A percentile compares a stretch with the other conserved stretches of the same genome.
phyloP scores from a whole-genome alignment of 64 coral and sea anemone species.

The Porites lutea region DNA sequence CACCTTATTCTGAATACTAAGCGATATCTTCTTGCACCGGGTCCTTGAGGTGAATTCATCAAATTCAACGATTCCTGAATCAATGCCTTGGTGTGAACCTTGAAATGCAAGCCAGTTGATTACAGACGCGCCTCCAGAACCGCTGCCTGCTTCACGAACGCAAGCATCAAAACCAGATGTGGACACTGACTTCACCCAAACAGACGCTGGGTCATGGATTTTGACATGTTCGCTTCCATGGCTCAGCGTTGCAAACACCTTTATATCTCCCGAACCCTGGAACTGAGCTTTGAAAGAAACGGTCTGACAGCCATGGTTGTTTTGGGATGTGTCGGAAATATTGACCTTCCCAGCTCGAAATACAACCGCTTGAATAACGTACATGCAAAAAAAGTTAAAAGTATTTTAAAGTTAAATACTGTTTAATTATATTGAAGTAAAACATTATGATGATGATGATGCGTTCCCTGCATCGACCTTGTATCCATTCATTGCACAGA shows the following conservation, averaged over 20 bases:
- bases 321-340: not conserved
- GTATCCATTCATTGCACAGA: not conserved
- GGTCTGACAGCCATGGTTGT: conserved; percentile 28
- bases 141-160: conserved; percentile 54
- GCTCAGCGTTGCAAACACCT: conserved; percentile 25
- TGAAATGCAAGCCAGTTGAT: conserved; percentile 74
- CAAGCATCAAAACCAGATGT: conserved; percentile 50
- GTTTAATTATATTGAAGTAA: too few species aligned
- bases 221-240: conserved; percentile 26
- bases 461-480: not conserved
- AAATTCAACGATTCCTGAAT: conserved; percentile 31
- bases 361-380: not conserved
- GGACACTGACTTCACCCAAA: conserved; percentile 59
- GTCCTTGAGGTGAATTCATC: conserved; percentile 39
- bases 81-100: not conserved
- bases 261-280: not conserved
- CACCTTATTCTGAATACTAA: conserved; percentile 1
- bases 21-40: conserved; percentile 15
- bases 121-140: conserved; percentile 36
- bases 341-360: conserved; percentile 51
- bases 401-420: too few species aligned
- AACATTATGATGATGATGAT: too few species aligned
- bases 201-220: conserved; percentile 46
- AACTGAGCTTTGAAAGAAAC: conserved; percentile 35
- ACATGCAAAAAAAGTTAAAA: not conserved